These are phyloP conservation scores for Linurgus olivaceus DNA, from an alignment of 2,797 vertebrate genomes.

Conservation along the genomic window DNA sequence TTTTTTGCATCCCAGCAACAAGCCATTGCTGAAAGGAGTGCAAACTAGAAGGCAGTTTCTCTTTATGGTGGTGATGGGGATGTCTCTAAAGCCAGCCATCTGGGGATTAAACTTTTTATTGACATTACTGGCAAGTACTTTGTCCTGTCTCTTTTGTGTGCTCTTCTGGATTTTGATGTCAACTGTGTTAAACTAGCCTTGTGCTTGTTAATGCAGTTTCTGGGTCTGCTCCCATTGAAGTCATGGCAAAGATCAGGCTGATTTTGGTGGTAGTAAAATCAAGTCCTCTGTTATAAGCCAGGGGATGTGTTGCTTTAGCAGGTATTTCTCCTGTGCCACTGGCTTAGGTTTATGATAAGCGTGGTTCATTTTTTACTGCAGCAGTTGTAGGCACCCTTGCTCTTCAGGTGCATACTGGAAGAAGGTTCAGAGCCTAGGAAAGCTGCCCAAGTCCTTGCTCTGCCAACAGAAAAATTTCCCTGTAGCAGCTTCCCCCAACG, in stretches of 20 bases:
- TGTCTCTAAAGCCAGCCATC: constrained; percentile 59
- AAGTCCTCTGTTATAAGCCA: neutral
- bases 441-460: neutral
- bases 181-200: constrained; percentile 55
- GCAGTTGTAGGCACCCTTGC: neutral
- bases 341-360: neutral
- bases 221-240: constrained; percentile 48
- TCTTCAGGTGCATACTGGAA: neutral
- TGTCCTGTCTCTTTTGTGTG: constrained; percentile 63
- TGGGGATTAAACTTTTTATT: constrained; percentile 66
- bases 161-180: constrained; percentile 63
- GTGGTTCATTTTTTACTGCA: neutral
- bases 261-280: neutral
- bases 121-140: constrained; percentile 54
- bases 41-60: constrained; percentile 41
- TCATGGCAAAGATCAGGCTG: constrained; percentile 58
- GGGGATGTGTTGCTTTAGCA: neutral
- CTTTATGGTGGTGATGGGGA: constrained; percentile 48
- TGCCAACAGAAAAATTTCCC: neutral
- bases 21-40: constrained; percentile 32
- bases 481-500: neutral
- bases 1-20: constrained; percentile 48
- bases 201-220: constrained; percentile 52
- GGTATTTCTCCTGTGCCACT: neutral
- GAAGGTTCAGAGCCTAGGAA: neutral